Percentiles rank a stretch among this genome's conserved stretches.
Evolutionary conservation across 2,888 invertebrate genomes (phyloP).

Genomic region (Drosophila longiperda): DNA sequence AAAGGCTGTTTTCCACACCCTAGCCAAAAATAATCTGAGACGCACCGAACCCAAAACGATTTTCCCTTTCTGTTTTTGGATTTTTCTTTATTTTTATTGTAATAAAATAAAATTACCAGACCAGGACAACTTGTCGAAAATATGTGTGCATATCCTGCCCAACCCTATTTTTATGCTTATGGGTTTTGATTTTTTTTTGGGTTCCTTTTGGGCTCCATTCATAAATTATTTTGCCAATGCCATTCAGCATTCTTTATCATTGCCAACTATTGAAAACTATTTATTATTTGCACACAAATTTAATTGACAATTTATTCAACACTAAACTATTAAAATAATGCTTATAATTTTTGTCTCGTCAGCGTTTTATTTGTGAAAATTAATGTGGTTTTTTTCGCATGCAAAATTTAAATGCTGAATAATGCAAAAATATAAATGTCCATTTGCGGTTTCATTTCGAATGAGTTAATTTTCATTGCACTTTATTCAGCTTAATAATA

Average conservation of each 20-base stretch:
- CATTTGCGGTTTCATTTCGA: neutral
- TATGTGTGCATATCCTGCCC: conserved; percentile 34
- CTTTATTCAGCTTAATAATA: neutral
- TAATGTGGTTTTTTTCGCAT: neutral
- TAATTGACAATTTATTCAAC: neutral
- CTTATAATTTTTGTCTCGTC: neutral
- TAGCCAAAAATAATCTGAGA: conserved; percentile 16
- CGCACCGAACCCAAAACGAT: conserved; percentile 14
- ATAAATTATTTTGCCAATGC: conserved; percentile 18
- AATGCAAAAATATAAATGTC: neutral
- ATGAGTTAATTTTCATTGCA: neutral
- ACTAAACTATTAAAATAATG: neutral
- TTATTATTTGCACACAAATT: neutral
- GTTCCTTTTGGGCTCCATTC: no score
- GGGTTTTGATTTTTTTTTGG: conserved; percentile 28
- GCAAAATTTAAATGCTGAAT: neutral
- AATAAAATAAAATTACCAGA: conserved; percentile 68
- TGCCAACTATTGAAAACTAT: conserved; percentile 11
- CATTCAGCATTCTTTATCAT: conserved; percentile 22
- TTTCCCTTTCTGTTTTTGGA: conserved; percentile 5
- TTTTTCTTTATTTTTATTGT: conserved; percentile 14
- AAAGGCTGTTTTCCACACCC: conserved; percentile 32
- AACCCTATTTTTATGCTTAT: conserved; percentile 53
- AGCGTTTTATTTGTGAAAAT: neutral
- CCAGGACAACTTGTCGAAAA: conserved; percentile 30